Base-by-base conservation (phyloP, 2,113 vertebrate genomes). In the Corythornis madagascariensis region DNA sequence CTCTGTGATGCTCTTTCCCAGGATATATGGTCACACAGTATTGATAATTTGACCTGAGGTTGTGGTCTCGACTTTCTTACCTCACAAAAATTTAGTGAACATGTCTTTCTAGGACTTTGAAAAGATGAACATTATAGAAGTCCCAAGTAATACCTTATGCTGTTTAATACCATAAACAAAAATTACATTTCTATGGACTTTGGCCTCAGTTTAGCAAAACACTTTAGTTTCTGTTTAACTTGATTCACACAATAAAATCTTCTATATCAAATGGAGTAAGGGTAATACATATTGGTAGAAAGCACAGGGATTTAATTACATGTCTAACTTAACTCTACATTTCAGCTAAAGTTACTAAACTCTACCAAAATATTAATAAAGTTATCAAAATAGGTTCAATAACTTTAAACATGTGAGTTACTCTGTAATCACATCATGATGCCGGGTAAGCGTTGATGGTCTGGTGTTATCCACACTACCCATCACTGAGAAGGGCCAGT, bases 1-100 rank as follows among this genome's bases (percentile, higher is more conserved):
- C 25, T 77, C 84, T 24, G 70, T 55, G 79, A 72, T 83, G 61
- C 21, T 75, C n/a, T 87, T 94, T 96, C 95, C 92, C 90, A 96
- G 90, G 90, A 84, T 87, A 33, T 31, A 55, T 1, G 45, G 38
- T 38, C 38, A 38, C 38, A 38, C 10, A 38, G 38, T 19, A 40
- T 48, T 3, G 11, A 43, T 22, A 12, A 43, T 83, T 64, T 7
- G 26, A 47, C 74, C 6, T 1, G 8, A 45, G n/a, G 57, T 84
- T 80, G 26, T 25, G 50, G 53, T 78, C 40, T 65, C 29, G 28
- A 0, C 13, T 26, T 35, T 11, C 73, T 67, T 59, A 65, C 31
- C n/a, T 57, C 52, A 65, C 16, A 75, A 70, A 40, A 72, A n/a
- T 61, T 12, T 26, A 15, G 10, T 55, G 53, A 75, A 31, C 15